phyloP scores from a whole-genome alignment of 37 sponge, comb jelly and placozoan genomes.

The Mnemiopsis leidyi region DNA sequence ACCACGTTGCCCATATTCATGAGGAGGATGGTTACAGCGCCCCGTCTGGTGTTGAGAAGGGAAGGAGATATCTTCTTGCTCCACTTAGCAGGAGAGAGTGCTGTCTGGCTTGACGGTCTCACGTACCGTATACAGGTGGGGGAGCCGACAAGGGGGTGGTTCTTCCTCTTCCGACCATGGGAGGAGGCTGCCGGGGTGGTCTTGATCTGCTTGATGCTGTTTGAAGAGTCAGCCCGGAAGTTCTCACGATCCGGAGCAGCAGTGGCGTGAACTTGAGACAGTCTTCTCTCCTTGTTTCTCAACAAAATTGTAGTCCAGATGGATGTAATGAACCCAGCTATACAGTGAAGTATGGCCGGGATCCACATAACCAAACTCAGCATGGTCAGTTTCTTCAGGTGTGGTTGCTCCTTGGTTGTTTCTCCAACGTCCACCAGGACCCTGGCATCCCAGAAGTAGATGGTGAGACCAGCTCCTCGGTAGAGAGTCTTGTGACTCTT shows the following conservation, averaged over 20 bases:
- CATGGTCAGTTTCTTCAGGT: not conserved
- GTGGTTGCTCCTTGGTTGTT: not conserved
- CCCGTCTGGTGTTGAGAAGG: not conserved
- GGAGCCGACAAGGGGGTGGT: not conserved
- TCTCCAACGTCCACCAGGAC: not conserved
- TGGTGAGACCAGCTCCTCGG: conserved; percentile 14
- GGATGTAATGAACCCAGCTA: not conserved
- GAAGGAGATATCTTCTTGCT: not conserved
- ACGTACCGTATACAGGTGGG: not conserved
- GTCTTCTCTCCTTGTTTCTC: not conserved
- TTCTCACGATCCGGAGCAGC: not conserved
- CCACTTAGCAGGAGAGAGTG: not conserved
- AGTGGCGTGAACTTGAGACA: not conserved
- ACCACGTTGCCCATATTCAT: conserved; percentile 50
- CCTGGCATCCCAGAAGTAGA: conserved; percentile 5
- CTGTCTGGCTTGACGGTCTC: not conserved
- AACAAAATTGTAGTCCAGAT: not conserved
- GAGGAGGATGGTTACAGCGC: not conserved
- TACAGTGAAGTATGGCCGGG: not conserved
- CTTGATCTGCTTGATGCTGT: not conserved
- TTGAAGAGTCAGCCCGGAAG: not conserved
- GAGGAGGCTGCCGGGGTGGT: not conserved
- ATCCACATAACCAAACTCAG: not conserved
- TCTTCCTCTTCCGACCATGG: not conserved
- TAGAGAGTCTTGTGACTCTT: not conserved